These are phyloP conservation scores for Loriculus beryllinus DNA, from an alignment of 2,797 vertebrate genomes.

Conservation along the genomic window DNA sequence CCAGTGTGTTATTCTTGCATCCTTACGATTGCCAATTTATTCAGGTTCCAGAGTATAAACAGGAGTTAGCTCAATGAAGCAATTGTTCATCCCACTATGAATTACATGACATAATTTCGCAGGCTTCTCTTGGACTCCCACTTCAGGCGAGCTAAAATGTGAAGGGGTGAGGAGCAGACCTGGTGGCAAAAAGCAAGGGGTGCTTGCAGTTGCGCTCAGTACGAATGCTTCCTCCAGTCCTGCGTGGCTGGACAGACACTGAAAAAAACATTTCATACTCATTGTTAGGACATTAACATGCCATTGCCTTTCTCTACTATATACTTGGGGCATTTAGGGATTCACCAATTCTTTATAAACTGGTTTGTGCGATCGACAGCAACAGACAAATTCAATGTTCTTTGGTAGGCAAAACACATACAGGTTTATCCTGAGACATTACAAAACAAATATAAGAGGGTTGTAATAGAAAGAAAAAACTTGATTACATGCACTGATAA, in stretches of 20 bases:
- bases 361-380: background rate
- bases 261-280: background rate
- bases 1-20: background rate
- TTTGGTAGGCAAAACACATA: background rate
- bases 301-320: background rate
- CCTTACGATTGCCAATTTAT: background rate
- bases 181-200: background rate
- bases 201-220: background rate
- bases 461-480: background rate
- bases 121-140: background rate
- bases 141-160: background rate
- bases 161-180: background rate
- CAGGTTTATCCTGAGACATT: background rate
- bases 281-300: background rate
- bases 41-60: slow-evolving; percentile 36
- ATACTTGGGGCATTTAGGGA: background rate
- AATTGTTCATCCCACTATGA: background rate
- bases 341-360: background rate
- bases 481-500: background rate
- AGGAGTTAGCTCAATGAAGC: slow-evolving; percentile 38
- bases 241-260: background rate
- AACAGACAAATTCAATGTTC: background rate
- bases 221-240: background rate
- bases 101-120: background rate
- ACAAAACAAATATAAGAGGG: background rate